Percentiles rank a stretch among this genome's conserved stretches.
Evolutionary conservation across 1,140 invertebrate species (phyloP).

Genomic region (Drosophila punjabiensis): DNA sequence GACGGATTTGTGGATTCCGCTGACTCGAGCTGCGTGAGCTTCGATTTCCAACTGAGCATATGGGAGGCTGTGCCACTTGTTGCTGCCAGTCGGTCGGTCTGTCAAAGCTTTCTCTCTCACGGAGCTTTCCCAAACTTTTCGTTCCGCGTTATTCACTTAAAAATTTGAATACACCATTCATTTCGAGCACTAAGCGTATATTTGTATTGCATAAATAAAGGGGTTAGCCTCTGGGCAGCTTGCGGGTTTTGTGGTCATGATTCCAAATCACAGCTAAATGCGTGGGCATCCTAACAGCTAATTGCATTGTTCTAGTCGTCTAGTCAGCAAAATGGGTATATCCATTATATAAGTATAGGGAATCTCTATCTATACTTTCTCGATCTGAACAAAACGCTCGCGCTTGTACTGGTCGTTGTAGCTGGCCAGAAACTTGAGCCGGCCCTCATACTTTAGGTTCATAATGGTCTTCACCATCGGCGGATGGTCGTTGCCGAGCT

Average conservation of each 20-base stretch:
- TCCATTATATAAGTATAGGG: neutral
- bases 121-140: constrained; percentile 26
- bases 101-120: constrained; percentile 19
- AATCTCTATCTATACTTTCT: constrained; percentile 76
- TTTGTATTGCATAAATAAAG: constrained; percentile 34
- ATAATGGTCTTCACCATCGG: constrained; percentile 86
- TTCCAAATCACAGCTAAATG: constrained; percentile 72
- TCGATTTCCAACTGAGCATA: constrained; percentile 53
- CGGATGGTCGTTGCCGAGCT: constrained; percentile 87
- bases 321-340: constrained; percentile 13
- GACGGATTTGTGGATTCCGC: constrained; percentile 20
- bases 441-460: constrained; percentile 84
- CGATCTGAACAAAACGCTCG: constrained; percentile 87
- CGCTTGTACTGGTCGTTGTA: constrained; percentile 87
- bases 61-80: constrained; percentile 34
- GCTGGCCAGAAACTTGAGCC: constrained; percentile 85
- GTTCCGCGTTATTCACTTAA: neutral
- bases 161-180: neutral
- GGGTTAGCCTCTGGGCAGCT: constrained; percentile 56
- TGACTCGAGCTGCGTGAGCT: constrained; percentile 38
- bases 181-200: constrained; percentile 19
- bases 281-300: constrained; percentile 52
- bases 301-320: constrained; percentile 60
- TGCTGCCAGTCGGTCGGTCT: constrained; percentile 17
- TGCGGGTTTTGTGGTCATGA: constrained; percentile 32